Base-by-base conservation (phyloP, 2,888 invertebrate species). In the Rhagonycha lutea region DNA sequence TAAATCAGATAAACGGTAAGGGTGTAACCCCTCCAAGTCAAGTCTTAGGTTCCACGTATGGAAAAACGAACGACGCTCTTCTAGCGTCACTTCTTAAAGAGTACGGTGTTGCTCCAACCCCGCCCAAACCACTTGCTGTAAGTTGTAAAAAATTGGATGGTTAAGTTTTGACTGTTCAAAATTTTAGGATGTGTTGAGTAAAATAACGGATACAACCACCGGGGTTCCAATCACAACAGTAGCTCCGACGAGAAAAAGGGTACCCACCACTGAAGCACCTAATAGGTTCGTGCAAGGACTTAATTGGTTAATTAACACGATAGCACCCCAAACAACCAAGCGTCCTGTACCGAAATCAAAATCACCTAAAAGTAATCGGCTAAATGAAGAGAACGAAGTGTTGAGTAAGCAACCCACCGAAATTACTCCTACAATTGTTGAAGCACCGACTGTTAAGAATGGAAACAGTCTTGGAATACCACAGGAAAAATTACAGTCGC, bases 51-150 rank as follows among this genome's bases (percentile, higher is more conserved):
- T 81, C 85, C 9, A 85, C 84, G 12, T 91, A 89, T 74, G 92
- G 92, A 12, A 91, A 91, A 82, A 91, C 91, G 76, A 91, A 93
- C 82, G 94, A 94, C 78, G 94, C 94, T 0, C 87, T 94, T 78
- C 88, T 94, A 26, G 93, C 94, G 0, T 92, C 93, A 3, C 86
- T 94, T 72, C 87, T 94, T 69, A 93, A 93, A 87, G 91, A 93
- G 82, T 91, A 93, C 84, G 94, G 94, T 61, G 93, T 94, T 81
- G 93, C 92, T 75, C 94, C 94, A 4, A 90, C 91, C n/a, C 92
- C 92, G 77, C 92, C 93, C 81, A 91, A 90, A 87, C 89, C 90
- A 73, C 87, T 91, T 76, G 89, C 90, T 85, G 91, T 91, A 87
- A 90, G 90, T 90, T 63, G 76, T 84, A 86, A 80, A 29, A 10